Evolutionary conservation across 2,113 vertebrate species (phyloP), one percentile per base, ranked within the genome.

Genomic region (Colaptes auratus): DNA sequence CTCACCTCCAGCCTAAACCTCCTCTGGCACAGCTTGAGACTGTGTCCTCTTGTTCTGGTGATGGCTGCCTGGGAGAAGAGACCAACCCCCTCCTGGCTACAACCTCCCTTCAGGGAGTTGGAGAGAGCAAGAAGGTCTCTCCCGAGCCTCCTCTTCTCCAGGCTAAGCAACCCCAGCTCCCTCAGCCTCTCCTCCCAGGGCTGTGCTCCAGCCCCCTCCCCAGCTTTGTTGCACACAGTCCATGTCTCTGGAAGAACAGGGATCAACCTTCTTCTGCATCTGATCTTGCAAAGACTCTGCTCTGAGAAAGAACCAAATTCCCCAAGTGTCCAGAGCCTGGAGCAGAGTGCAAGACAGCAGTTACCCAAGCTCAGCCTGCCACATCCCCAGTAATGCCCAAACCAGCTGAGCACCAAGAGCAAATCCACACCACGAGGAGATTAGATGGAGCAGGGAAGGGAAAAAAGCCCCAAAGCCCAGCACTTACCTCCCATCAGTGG

Each of bases 401-500:
- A 64, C 9, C 0, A 27, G 42, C 44, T 6, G 35, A 69, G 18
- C 55, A 70, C 9, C 27, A 16, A 33, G 58, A 20, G 18, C 65
- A n/a, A 71, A 61, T 4, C 58, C 66, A 35, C 67, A 52, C 2
- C 25, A 53, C 23, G 7, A 35, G 28, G 52, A 59, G 12, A 59
- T 27, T 0, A 65, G 44, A n/a, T 13, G 39, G 42, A 73, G 39
- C 0, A 15, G 1, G 23, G 48, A 79, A 58, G 65, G 60, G 33
- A 19, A 70, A 52, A 3, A 5, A 30, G 8, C 8, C 13, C 4
- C 12, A 15, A 23, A 56, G 16, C 8, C 0, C 35, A 52, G 12
- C 59, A 81, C 97, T 86, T 61, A 99, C 99, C 98, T 97, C 80
- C 98, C 97, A 78, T 99, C 99, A 4, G 98, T 98, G 24, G 99